These are phyloP conservation scores for Drosophila sturtevanti DNA, from an alignment of 1,140 invertebrate genomes.

Conservation along the genomic window DNA sequence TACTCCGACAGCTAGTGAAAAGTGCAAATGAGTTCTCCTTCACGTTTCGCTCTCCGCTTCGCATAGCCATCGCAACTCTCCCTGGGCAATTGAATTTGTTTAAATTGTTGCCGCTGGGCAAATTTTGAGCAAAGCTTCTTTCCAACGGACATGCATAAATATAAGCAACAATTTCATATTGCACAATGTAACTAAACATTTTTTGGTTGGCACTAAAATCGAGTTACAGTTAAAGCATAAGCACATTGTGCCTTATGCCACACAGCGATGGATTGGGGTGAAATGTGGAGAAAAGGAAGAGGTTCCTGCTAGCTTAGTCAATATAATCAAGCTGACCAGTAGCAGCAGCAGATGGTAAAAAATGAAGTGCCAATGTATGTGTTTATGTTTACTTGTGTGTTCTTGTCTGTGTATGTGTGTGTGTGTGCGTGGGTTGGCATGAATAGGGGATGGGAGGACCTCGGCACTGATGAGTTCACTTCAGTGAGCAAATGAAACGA, in stretches of 20 bases:
- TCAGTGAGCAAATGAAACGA: constrained; percentile 80
- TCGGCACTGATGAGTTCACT: constrained; percentile 76
- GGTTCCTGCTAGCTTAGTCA: constrained; percentile 38
- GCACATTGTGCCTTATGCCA: constrained; percentile 32
- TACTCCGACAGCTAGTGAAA: constrained; percentile 46
- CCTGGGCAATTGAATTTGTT: constrained; percentile 67
- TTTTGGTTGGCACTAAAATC: not conserved
- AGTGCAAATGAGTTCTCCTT: constrained; percentile 60
- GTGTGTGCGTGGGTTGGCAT: not conserved
- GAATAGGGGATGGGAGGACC: constrained; percentile 17
- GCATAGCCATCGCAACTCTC: not conserved
- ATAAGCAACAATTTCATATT: constrained; percentile 40
- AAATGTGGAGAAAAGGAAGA: not conserved
- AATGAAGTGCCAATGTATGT: constrained; percentile 62
- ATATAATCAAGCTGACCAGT: constrained; percentile 72
- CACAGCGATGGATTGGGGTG: not conserved
- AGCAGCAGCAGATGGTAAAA: constrained; percentile 60
- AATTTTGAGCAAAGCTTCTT: constrained; percentile 4
- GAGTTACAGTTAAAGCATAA: constrained; percentile 47
- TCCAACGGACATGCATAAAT: constrained; percentile 24
- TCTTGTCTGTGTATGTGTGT: not conserved
- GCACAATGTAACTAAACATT: constrained; percentile 29
- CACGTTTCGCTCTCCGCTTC: not conserved
- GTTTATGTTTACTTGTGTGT: not conserved
- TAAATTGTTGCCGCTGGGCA: constrained; percentile 58